Evolutionary conservation across 2,113 vertebrate genomes (phyloP), one percentile per base, ranked within the genome.

Genomic region (Thomomys bottae): DNA sequence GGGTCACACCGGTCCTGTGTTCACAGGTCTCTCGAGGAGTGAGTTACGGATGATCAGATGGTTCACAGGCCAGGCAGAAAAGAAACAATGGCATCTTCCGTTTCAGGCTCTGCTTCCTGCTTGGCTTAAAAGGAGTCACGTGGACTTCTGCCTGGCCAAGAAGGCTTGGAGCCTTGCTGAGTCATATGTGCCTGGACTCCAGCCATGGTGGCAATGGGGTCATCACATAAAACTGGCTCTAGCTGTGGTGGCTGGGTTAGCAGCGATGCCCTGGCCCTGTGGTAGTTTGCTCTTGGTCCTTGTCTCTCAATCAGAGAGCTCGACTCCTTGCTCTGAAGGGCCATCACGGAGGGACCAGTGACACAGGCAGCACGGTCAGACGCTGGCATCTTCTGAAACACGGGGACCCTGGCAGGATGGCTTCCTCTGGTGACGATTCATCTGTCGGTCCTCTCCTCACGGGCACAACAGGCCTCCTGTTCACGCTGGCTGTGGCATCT

Each of bases 351-450:
- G n/a, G 45, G 72, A 38, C 91, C 89, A 93, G 96, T 91, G 93
- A 68, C 94, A 88, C 67, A 4, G 5, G 92, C 93, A 88, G 85
- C 42, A 66, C 57, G 92, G 80, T 75, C 81, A 88, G 93, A 92
- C 92, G 91, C 88, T 79, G 94, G 91, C 80, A 94, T 92, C 87
- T 88, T 88, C 75, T 79, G 94, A 96, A 97, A 95, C 91, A 71
- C 83, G 66, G 84, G 80, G 87, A 95, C 96, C 95, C 40, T 63
- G 91, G 94, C 77, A 89, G 49, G 83, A 92, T 94, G 95, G 91
- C 93, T 90, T 8, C 49, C 79, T 59, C 92, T 95, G 93, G 95
- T 82, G 86, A 95, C 95, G 95, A 95, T 87, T 91, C 87, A 75
- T 86, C 38, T 80, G 68, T 21, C 32, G 9, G 38, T 71, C 76